Base-by-base conservation (phyloP, 2,888 invertebrate species). In the Eumerus sabulonum region DNA sequence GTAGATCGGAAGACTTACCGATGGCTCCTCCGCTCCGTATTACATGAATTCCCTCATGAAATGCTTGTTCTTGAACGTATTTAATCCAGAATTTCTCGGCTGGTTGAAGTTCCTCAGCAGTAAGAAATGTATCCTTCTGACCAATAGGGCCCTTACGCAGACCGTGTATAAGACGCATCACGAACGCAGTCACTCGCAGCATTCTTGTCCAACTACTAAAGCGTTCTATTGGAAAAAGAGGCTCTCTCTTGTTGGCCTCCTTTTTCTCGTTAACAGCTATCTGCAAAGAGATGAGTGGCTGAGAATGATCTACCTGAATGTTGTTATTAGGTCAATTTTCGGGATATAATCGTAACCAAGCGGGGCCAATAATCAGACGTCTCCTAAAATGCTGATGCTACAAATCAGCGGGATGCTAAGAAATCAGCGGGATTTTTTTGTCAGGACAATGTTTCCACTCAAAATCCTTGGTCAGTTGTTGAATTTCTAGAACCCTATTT, bases 381-480 rank as follows among this genome's bases (percentile, higher is more conserved):
- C 3, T 36, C 40, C 14, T 40, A 54, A 35, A 42, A n/a, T 18
- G 18, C 18, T 18, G 42, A 16, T 18, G 42, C 9, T 36, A 48
- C 59, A 12, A 36, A 27, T 48, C 59, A 9, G 17, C n/a, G n/a
- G n/a, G n/a, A n/a, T n/a, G 54, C 54, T 11, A 47, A 44, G 18
- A 64, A 45, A 44, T 64, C 53, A 11, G 64, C 53, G 4, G 53
- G 53, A 12, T 45, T 19, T 9, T 67, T n/a, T 35, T 57, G 12
- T 35, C 45, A 14, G 44, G 44, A 19, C 16, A 36, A 12, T 53
- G 38, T 3, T n/a, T 38, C 18, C 53, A 53, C 1, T 5, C 1
- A 17, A 9, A 53, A 1, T 18, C 44, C 18, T 4, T 17, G 13
- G 38, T 38, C 3, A 53, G 40, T 17, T 38, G 36, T n/a, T 51